These are phyloP conservation scores for Nomada hirtipes DNA, from an alignment of 2,888 invertebrate genomes.

Conservation along the genomic window DNA sequence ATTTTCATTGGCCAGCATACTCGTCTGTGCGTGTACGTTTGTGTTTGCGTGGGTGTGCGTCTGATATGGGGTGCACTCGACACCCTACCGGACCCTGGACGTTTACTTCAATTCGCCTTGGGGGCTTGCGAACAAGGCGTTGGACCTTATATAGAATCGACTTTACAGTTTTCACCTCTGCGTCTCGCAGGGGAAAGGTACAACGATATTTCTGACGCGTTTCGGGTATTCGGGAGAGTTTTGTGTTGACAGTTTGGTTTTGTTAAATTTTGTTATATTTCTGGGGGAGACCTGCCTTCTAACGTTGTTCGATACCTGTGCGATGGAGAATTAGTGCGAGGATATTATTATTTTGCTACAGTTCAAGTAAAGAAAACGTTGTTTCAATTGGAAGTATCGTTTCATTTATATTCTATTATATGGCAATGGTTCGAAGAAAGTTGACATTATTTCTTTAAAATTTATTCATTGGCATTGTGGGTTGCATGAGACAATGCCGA, in stretches of 20 bases:
- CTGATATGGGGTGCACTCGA: constrained; percentile 69
- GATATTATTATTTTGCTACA: no score
- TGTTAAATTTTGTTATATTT: background rate
- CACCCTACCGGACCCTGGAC: constrained; percentile 61
- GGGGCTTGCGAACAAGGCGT: constrained; percentile 18
- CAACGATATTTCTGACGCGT: background rate
- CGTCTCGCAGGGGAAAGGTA: background rate
- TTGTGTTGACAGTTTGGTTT: background rate
- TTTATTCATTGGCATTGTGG: no score
- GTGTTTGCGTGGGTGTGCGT: constrained; percentile 56
- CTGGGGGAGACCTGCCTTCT: no score
- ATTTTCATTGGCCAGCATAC: constrained; percentile 74
- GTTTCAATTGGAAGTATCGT: no score
- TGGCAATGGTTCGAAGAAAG: no score
- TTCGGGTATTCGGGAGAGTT: background rate
- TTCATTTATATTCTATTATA: no score
- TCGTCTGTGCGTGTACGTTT: constrained; percentile 46
- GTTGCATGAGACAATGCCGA: no score
- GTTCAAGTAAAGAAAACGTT: no score
- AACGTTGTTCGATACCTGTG: no score
- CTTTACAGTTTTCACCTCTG: constrained; percentile 1
- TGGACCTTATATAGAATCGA: constrained; percentile 5
- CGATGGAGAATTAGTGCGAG: no score
- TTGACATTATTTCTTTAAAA: no score
- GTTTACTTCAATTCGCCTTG: constrained; percentile 10